phyloP scores from a whole-genome alignment of 2,888 invertebrate species.

The Tribolium freemani region DNA sequence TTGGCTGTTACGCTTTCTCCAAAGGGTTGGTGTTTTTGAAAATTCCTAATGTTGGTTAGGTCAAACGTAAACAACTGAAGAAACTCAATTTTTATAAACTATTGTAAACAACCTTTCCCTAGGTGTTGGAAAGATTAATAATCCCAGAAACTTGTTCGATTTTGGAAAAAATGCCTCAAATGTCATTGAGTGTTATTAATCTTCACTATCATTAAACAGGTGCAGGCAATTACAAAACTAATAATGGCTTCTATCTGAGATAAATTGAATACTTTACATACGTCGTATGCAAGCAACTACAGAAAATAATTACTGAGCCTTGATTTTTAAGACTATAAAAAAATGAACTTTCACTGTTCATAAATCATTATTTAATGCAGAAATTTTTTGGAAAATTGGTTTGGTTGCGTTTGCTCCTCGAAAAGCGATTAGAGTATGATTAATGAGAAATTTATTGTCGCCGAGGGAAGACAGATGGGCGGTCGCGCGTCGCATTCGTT shows the following conservation, averaged over 20 bases:
- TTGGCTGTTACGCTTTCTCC: too few species aligned
- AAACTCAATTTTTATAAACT: too few species aligned
- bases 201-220: background rate
- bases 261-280: background rate
- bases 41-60: background rate
- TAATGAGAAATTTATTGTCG: constrained; percentile 45
- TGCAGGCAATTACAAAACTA: background rate
- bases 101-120: background rate
- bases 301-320: background rate
- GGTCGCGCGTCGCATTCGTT: constrained; percentile 39
- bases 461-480: constrained; percentile 40
- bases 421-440: constrained; percentile 39
- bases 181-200: background rate
- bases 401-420: background rate
- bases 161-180: background rate
- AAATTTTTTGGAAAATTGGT: background rate
- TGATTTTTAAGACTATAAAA: background rate
- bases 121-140: background rate
- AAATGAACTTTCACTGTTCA: background rate
- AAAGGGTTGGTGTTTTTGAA: too few species aligned
- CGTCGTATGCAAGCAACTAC: background rate
- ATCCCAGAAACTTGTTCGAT: background rate
- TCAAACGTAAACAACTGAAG: too few species aligned
- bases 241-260: background rate
- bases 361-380: background rate